Base-by-base conservation (phyloP, 2,888 invertebrate genomes). In the Sphecodes monilicornis region DNA sequence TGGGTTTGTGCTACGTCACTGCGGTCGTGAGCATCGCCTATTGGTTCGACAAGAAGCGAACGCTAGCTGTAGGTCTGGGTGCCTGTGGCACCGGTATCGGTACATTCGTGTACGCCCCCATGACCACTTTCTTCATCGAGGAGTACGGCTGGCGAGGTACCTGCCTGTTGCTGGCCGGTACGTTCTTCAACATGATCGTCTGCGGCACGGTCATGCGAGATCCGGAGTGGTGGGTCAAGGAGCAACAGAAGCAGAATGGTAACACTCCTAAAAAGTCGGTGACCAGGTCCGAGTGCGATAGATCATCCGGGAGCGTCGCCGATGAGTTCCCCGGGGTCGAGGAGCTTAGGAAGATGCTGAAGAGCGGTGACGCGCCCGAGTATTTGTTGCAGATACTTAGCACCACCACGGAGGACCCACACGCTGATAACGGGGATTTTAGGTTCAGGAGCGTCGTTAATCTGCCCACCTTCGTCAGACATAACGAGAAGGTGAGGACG, bases 21-120 rank as follows among this genome's bases (percentile, higher is more conserved):
- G 98, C 98, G 10, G 98, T 98, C 8, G 98, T 98, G 8, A 97
- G 98, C 78, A 98, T 98, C 82, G 98, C 98, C 11, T 98, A 98
- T 93, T 98, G 98, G 97, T 98, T 98, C 94, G 98, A 98, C 91
- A 97, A 97, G 94, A 97, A 97, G 92, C 96, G 98, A 57, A 97
- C 97, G 70, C 96, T 98, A 86, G 98, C 98, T 6, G 98, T 98
- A 6, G 98, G 98, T 3, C 95, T 98, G 78, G 98, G 98, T 1
- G 98, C 98, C 0, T 98, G 98, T 90, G 98, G 98, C 10, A 98
- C 98, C 0, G 98, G 98, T 0, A 97, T 98, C 72, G 98, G 98
- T 18, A 98, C 98, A 0, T 98, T 98, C 92, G 95, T 98, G 0
- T 98, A 98, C 93, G 98, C 98, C 11, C 98, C 98, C 0, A 96